These are phyloP conservation scores for Sporophila hypoxantha DNA, from an alignment of 2,113 vertebrate species.

Conservation along the genomic window DNA sequence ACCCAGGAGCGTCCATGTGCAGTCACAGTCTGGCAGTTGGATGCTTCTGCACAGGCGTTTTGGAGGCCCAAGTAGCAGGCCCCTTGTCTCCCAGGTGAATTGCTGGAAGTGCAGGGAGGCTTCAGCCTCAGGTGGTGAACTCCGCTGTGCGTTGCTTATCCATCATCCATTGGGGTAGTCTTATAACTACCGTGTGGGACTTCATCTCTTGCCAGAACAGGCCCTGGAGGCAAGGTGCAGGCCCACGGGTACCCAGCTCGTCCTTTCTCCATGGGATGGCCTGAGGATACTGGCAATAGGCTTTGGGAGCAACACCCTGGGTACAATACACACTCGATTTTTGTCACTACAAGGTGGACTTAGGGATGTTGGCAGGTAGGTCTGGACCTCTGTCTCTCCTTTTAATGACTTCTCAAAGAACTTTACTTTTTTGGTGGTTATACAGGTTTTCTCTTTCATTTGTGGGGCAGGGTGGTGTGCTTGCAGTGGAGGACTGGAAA, in stretches of 20 bases:
- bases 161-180: slow-evolving; percentile 71
- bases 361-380: slow-evolving; percentile 86
- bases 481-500: neutral
- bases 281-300: slow-evolving; percentile 66
- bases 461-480: fast-evolving
- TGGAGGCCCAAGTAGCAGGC: neutral
- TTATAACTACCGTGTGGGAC: no score
- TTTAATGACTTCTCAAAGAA: neutral
- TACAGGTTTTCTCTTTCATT: fast-evolving
- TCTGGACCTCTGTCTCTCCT: neutral
- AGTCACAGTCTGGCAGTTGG: neutral
- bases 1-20: neutral
- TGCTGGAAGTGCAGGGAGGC: neutral
- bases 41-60: neutral
- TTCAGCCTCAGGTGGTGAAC: slow-evolving; percentile 41
- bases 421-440: fast-evolving
- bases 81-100: neutral
- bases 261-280: slow-evolving; percentile 71
- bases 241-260: slow-evolving; percentile 83
- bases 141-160: slow-evolving; percentile 76
- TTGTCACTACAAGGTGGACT: slow-evolving; percentile 85
- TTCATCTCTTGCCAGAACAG: slow-evolving; percentile 85
- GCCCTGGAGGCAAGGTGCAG: slow-evolving; percentile 77
- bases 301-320: slow-evolving; percentile 78
- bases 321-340: slow-evolving; percentile 84